phyloP scores from a whole-genome alignment of 2,113 vertebrate species.

The Phaethon lepturus region DNA sequence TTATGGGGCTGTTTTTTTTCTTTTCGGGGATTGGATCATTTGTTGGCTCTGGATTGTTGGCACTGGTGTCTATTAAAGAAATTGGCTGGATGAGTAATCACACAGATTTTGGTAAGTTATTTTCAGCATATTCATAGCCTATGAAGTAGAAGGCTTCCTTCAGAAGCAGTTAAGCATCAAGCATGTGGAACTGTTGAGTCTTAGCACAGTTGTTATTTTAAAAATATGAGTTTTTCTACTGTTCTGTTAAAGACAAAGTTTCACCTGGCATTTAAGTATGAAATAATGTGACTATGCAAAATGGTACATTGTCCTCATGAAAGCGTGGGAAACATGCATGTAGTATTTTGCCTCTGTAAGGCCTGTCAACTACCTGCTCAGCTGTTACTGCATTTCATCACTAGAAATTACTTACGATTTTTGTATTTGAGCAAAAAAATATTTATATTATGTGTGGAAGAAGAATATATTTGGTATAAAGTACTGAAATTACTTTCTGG shows the following conservation, averaged over 20 bases:
- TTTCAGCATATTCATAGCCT: background rate
- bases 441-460: background rate
- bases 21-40: conserved; percentile 97
- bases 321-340: background rate
- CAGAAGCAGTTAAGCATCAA: background rate
- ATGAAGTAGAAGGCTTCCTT: background rate
- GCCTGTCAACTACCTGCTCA: background rate
- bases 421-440: background rate
- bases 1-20: conserved; percentile 99
- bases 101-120: conserved; percentile 88
- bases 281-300: background rate
- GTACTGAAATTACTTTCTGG: background rate
- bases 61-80: conserved; percentile 85
- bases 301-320: background rate
- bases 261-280: background rate
- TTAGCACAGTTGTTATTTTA: background rate
- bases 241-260: background rate
- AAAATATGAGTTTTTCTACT: background rate
- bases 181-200: background rate
- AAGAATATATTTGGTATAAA: background rate
- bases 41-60: conserved; percentile 92
- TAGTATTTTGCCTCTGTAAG: background rate
- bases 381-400: background rate
- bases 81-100: conserved; percentile 98
- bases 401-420: background rate